Evolutionary conservation across 1,140 invertebrate genomes (phyloP).

Genomic region (Panagrolaimus sp.): DNA sequence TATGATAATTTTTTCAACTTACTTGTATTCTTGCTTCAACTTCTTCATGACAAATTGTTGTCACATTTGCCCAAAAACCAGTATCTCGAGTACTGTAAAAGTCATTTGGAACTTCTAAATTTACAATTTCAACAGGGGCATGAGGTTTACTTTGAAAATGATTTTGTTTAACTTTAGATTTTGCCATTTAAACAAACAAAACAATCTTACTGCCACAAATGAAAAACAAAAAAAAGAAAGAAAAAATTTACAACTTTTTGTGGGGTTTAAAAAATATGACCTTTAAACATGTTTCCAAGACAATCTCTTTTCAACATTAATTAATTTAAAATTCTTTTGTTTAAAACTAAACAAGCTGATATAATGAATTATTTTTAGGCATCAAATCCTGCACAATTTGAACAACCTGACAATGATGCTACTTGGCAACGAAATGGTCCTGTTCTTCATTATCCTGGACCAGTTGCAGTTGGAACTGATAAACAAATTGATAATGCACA

Average conservation of each 20-base stretch:
- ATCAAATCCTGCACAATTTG: conserved; percentile 95
- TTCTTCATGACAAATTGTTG: conserved; percentile 22
- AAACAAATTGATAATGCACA: conserved; percentile 68
- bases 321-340: no score
- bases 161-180: conserved; percentile 16
- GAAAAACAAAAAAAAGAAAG: no score
- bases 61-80: conserved; percentile 27
- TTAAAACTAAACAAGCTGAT: no score
- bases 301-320: no score
- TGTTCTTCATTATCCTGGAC: conserved; percentile 74
- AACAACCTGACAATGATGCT: conserved; percentile 77
- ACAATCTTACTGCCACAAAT: no score
- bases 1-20: neutral
- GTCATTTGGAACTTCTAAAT: neutral
- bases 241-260: no score
- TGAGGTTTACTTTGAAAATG: neutral
- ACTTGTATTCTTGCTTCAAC: conserved; percentile 26
- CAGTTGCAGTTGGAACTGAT: conserved; percentile 91
- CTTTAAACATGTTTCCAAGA: no score
- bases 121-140: neutral
- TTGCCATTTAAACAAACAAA: no score
- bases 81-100: conserved; percentile 30
- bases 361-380: conserved; percentile 66
- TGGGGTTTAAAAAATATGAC: no score
- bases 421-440: conserved; percentile 83